Evolutionary conservation across 2,888 invertebrate species (phyloP).

Genomic region (Stenoptilia bipunctidactyla): DNA sequence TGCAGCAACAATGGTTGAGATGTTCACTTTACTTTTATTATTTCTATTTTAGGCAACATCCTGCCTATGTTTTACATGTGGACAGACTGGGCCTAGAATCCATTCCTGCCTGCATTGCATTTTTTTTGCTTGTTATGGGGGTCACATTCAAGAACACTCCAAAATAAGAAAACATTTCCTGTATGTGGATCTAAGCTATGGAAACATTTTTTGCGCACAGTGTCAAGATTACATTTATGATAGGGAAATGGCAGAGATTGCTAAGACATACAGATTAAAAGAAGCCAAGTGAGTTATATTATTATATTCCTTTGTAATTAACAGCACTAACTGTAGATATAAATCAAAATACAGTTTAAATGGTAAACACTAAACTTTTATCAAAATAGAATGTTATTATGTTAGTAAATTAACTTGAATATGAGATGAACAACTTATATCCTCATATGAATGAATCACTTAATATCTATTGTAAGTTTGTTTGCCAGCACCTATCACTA

Average conservation of each 20-base stretch:
- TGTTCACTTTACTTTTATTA: no score
- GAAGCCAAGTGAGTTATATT: slow-evolving; percentile 62
- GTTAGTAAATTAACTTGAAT: no score
- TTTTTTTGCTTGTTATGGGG: slow-evolving; percentile 91
- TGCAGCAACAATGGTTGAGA: no score
- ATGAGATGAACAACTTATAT: no score
- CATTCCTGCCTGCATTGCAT: slow-evolving; percentile 92
- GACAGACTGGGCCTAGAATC: slow-evolving; percentile 81
- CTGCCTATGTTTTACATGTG: slow-evolving; percentile 87
- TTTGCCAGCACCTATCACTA: no score
- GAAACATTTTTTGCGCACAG: slow-evolving; percentile 89
- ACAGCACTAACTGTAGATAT: not conserved
- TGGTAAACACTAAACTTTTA: no score
- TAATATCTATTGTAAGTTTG: no score
- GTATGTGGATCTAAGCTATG: slow-evolving; percentile 89
- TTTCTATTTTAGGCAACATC: slow-evolving; percentile 78
- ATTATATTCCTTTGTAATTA: not conserved
- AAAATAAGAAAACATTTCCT: slow-evolving; percentile 85
- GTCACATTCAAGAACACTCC: slow-evolving; percentile 90
- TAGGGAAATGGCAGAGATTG: slow-evolving; percentile 73
- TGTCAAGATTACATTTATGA: slow-evolving; percentile 96
- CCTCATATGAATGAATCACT: no score
- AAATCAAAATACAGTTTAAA: no score
- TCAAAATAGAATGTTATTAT: no score
- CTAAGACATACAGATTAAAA: slow-evolving; percentile 60